phyloP scores from a whole-genome alignment of 2,888 invertebrate species.

The Limnephilus marmoratus region DNA sequence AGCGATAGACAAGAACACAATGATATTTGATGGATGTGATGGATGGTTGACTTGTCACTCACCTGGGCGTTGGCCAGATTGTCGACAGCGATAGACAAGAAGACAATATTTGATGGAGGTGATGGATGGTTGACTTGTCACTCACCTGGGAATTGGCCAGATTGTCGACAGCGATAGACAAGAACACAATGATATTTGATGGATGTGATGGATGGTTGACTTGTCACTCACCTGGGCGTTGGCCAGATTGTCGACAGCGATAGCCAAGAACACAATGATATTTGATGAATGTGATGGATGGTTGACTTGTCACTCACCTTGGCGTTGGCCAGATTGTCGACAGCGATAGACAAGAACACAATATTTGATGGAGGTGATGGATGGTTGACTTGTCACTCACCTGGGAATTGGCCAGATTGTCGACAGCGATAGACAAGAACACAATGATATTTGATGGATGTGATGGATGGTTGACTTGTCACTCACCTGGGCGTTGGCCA shows the following conservation, averaged over 20 bases:
- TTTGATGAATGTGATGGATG: too few relatives aligned
- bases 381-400: conserved; percentile 67
- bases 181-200: conserved; percentile 99
- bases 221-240: conserved; percentile 85
- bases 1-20: conserved; percentile 99
- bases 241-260: conserved; percentile 99
- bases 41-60: conserved; percentile 24
- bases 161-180: conserved; percentile 99
- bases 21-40: too few relatives aligned
- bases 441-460: too few relatives aligned
- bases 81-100: conserved; percentile 99
- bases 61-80: conserved; percentile 98
- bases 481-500: conserved; percentile 93
- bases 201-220: too few relatives aligned
- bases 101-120: too few relatives aligned
- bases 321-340: conserved; percentile 99
- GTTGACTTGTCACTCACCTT: conserved; percentile 72
- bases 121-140: not conserved
- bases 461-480: not conserved
- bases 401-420: conserved; percentile 99
- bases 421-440: conserved; percentile 99
- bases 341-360: conserved; percentile 99
- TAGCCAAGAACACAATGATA: conserved; percentile 99
- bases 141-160: conserved; percentile 94
- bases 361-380: too few relatives aligned